Evolutionary conservation across 2,797 vertebrate genomes (phyloP).

Genomic region (Ctenosaura bakeri): DNA sequence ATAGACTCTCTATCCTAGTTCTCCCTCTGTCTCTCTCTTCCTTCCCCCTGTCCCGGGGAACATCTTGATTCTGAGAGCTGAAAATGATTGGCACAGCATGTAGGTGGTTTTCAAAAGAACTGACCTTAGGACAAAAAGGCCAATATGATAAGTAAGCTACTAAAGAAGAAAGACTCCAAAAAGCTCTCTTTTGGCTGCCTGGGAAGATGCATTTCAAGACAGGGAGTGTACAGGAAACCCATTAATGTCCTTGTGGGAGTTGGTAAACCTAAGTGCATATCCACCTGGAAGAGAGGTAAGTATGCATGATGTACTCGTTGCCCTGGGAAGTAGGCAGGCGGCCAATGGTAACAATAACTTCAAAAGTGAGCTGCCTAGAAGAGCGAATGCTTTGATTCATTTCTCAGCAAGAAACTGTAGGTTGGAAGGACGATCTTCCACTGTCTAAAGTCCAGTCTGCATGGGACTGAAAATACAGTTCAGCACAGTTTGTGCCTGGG

Average conservation of each 20-base stretch:
- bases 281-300: conserved; percentile 10
- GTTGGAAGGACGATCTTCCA: not conserved
- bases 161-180: rapidly evolving
- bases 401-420: rapidly evolving
- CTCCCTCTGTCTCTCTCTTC: not conserved
- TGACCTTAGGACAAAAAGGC: not conserved
- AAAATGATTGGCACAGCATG: not conserved
- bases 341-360: conserved; percentile 23
- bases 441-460: rapidly evolving
- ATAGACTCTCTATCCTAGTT: too few relatives aligned
- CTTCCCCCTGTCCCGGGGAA: rapidly evolving
- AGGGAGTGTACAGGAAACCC: not conserved
- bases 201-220: rapidly evolving
- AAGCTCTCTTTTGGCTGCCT: not conserved
- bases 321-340: not conserved
- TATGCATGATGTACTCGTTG: rapidly evolving
- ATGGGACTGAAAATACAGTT: too few relatives aligned
- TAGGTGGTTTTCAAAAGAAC: not conserved
- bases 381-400: not conserved
- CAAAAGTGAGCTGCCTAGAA: rapidly evolving
- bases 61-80: rapidly evolving
- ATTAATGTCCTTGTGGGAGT: not conserved
- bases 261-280: rapidly evolving
- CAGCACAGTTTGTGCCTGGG: too few relatives aligned
- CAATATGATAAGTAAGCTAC: not conserved